Evolutionary conservation across 1,140 invertebrate genomes (phyloP), one percentile per base, ranked within the genome.

Genomic region (Drosophila repletoides): DNA sequence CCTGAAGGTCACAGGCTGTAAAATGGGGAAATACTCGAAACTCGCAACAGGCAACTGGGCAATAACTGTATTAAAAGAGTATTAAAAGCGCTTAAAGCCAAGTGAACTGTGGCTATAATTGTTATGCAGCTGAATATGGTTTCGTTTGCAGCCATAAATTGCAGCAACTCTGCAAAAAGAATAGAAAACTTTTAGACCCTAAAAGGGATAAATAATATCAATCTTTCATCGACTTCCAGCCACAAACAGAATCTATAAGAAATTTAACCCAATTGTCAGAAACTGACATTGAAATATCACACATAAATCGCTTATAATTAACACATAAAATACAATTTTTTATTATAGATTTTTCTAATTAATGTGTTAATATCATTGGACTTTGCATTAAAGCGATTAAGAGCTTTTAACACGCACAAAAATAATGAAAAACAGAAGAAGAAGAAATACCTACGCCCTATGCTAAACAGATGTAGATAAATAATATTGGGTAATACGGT

Each of bases 1-100:
- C 38, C 41, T 63, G 64, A 67, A 67, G 64, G 64, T 67, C 46
- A 40, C 58, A 67, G 46, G 36, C 64, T 67, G 56, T 61, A 67
- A 59, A 65, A 38, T 58, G 31, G 41, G 24, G 31, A 53, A 63
- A 63, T 28, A 29, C 12, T 31, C 45, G n/a, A 10, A 24, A 12
- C n/a, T 19, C 26, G n/a, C 2, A 21, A 34, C 17, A 29, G 33
- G 38, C 33, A 19, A 22, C 40, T 15, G 33, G n/a, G n/a, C 36
- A 33, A 24, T 36, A 55, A 29, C 10, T n/a, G n/a, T n/a, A n/a
- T n/a, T n/a, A n/a, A n/a, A n/a, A n/a, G n/a, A n/a, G n/a, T n/a
- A n/a, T n/a, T n/a, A n/a, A n/a, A n/a, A n/a, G n/a, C n/a, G n/a
- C n/a, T n/a, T n/a, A n/a, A n/a, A n/a, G n/a, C n/a, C n/a, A n/a